phyloP scores from a whole-genome alignment of 2,888 invertebrate genomes.

The Hemaris fuciformis region DNA sequence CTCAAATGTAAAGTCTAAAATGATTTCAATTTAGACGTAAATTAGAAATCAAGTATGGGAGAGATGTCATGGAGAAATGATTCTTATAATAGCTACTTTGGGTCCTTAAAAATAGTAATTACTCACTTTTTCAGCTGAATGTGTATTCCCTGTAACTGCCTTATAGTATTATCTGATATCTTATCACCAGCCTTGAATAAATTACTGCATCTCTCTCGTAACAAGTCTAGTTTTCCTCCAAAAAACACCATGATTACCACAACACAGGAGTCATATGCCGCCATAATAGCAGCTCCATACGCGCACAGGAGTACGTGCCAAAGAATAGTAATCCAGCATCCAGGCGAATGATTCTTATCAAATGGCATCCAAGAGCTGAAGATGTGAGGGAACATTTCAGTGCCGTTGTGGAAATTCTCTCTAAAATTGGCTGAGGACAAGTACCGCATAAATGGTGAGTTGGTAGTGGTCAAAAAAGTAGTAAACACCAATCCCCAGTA shows the following conservation, averaged over 20 bases:
- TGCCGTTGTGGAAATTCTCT: slow-evolving; percentile 51
- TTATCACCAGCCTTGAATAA: slow-evolving; percentile 44
- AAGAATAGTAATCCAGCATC: slow-evolving; percentile 56
- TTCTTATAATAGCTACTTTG: neutral
- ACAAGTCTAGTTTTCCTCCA: slow-evolving; percentile 60
- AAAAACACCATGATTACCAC: slow-evolving; percentile 65
- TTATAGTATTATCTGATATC: slow-evolving; percentile 36
- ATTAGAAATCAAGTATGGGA: no score
- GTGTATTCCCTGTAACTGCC: slow-evolving; percentile 53
- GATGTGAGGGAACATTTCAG: slow-evolving; percentile 62
- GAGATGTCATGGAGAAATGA: neutral
- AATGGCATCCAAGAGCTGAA: slow-evolving; percentile 70
- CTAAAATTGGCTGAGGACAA: slow-evolving; percentile 48
- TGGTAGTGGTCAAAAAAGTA: slow-evolving; percentile 49
- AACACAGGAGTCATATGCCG: slow-evolving; percentile 54
- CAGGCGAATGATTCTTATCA: slow-evolving; percentile 59
- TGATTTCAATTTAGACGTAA: no score
- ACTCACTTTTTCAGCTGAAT: slow-evolving; percentile 60
- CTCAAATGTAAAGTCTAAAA: no score
- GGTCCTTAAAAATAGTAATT: neutral
- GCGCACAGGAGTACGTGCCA: slow-evolving; percentile 51
- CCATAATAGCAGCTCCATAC: slow-evolving; percentile 57
- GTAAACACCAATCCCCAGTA: slow-evolving; percentile 63
- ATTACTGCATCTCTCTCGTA: slow-evolving; percentile 56
- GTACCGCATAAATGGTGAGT: slow-evolving; percentile 52